phyloP scores from a whole-genome alignment of 1,140 invertebrate species.

The Drosophila yakuba region DNA sequence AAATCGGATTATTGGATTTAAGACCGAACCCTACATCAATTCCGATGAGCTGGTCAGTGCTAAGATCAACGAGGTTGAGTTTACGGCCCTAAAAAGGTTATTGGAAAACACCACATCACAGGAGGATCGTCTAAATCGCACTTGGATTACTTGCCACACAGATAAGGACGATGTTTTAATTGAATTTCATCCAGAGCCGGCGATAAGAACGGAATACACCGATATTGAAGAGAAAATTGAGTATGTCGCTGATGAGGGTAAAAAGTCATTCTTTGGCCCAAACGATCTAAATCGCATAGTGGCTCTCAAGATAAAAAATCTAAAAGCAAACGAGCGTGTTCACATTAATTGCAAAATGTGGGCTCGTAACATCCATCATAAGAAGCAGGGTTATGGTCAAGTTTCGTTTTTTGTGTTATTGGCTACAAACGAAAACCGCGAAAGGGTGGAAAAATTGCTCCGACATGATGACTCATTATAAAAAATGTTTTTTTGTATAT shows the following conservation, averaged over 20 bases:
- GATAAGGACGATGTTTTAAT: neutral
- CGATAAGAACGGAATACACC: conserved; percentile 33
- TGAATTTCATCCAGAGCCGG: conserved; percentile 43
- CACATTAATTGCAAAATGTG: conserved; percentile 49
- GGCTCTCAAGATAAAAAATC: conserved; percentile 48
- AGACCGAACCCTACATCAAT: conserved; percentile 25
- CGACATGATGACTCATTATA: conserved; percentile 18
- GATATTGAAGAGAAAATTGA: conserved; percentile 10
- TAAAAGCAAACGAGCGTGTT: conserved; percentile 8
- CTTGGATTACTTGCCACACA: conserved; percentile 49
- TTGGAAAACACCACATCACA: neutral
- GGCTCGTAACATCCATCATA: conserved; percentile 49
- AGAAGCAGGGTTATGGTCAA: conserved; percentile 11
- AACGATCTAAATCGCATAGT: conserved; percentile 51
- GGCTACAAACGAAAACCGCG: neutral
- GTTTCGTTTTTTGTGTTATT: conserved; percentile 30
- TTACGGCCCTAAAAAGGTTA: conserved; percentile 8
- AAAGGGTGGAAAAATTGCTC: neutral
- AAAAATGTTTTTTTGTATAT: neutral
- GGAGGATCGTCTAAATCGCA: conserved; percentile 25
- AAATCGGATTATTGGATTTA: conserved; percentile 59
- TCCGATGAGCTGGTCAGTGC: conserved; percentile 10
- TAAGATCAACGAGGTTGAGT: conserved; percentile 1
- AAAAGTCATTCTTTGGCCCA: conserved; percentile 7
- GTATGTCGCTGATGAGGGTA: neutral